A percentile compares a stretch with the other conserved stretches of the same genome.
Evolutionary conservation across 2,113 vertebrate species (phyloP).

Genomic region (Anoplopoma fimbria): DNA sequence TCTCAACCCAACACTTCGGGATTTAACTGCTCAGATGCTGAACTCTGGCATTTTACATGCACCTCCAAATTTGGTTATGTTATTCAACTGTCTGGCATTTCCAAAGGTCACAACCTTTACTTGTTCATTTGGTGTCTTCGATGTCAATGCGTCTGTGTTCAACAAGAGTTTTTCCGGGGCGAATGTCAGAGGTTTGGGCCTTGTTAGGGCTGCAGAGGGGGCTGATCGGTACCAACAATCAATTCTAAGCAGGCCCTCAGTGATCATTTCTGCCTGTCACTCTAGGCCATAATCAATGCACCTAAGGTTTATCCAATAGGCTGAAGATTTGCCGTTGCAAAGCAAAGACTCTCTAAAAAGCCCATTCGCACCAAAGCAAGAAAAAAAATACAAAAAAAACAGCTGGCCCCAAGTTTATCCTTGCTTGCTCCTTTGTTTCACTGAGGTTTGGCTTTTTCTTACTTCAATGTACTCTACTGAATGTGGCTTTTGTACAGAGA

Average conservation of each 20-base stretch:
- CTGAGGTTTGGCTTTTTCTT: not conserved
- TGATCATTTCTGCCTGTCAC: conserved; percentile 68
- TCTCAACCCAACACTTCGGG: conserved; percentile 39
- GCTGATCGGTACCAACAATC: conserved; percentile 54
- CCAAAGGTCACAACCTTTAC: conserved; percentile 85
- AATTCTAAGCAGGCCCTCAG: conserved; percentile 61
- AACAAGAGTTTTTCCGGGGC: conserved; percentile 70
- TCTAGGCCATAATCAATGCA: conserved; percentile 59
- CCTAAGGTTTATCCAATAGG: conserved; percentile 36
- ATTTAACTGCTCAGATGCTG: conserved; percentile 60
- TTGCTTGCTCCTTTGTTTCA: conserved; percentile 15
- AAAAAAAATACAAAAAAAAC: conserved; percentile 34
- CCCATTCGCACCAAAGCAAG: conserved; percentile 17
- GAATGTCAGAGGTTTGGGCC: conserved; percentile 65
- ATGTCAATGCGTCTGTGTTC: conserved; percentile 76
- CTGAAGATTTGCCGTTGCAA: conserved; percentile 40
- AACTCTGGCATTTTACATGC: conserved; percentile 81
- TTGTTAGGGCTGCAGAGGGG: conserved; percentile 57
- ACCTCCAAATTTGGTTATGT: conserved; percentile 74
- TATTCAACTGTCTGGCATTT: conserved; percentile 84
- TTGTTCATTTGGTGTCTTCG: conserved; percentile 73
- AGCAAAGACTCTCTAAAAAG: conserved; percentile 22
- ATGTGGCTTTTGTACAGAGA: conserved; percentile 11
- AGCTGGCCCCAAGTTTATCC: conserved; percentile 22
- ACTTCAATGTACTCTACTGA: not conserved